These are phyloP conservation scores for Philaethria dido DNA, from an alignment of 2,888 invertebrate genomes.

Conservation along the genomic window DNA sequence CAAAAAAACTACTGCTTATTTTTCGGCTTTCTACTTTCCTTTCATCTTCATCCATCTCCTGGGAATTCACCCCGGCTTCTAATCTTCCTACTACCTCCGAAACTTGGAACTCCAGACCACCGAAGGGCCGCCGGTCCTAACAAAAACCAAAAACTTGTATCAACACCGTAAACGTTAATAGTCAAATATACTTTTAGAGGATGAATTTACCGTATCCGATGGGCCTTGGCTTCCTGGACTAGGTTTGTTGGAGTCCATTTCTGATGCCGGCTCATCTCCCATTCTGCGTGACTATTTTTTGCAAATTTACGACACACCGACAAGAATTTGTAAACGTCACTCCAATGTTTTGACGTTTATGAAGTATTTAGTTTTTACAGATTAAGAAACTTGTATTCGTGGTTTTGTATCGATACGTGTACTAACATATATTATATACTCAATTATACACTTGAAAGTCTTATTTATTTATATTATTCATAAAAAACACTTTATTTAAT, in stretches of 20 bases:
- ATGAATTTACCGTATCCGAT: conserved; percentile 61
- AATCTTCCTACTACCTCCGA: conserved; percentile 88
- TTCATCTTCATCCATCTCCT: conserved; percentile 70
- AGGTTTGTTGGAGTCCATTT: conserved; percentile 65
- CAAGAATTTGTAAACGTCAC: conserved; percentile 82
- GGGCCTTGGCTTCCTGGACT: conserved; percentile 58
- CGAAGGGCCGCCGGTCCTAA: conserved; percentile 86
- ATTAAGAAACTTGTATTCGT: conserved; percentile 24
- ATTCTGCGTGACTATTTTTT: conserved; percentile 77
- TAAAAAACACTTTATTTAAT: too few species aligned
- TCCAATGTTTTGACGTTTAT: conserved; percentile 64
- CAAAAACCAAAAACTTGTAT: conserved; percentile 51
- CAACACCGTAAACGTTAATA: conserved; percentile 41
- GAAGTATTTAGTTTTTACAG: conserved; percentile 14
- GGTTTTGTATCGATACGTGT: conserved; percentile 24
- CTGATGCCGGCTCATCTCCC: conserved; percentile 74
- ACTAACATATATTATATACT: not conserved
- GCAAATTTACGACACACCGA: conserved; percentile 66
- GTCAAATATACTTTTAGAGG: conserved; percentile 29
- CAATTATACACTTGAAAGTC: too few species aligned
- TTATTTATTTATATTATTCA: too few species aligned
- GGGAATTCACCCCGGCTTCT: conserved; percentile 85
- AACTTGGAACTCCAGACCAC: conserved; percentile 88
- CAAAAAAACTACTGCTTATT: conserved; percentile 80
- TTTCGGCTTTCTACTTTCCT: conserved; percentile 71